Percentiles rank a stretch among this genome's conserved stretches.
Conservation (phyloP, 2,113 vertebrate species). For the Taurulus bubalis region DNA sequence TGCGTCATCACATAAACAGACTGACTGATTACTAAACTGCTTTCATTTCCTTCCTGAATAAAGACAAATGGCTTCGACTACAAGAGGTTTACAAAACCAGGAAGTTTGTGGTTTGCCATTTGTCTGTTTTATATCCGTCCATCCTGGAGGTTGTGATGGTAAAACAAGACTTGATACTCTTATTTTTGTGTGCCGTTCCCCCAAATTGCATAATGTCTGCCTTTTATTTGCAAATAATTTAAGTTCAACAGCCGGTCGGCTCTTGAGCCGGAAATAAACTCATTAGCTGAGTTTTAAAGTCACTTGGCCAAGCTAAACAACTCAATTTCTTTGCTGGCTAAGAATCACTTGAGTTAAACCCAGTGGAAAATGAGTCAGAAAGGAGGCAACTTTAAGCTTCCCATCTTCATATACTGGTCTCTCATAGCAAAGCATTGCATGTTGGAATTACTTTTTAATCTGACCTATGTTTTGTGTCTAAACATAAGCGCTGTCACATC, state of each 20-base stretch:
- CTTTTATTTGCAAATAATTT: conserved; percentile 36
- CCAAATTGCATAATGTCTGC: neutral
- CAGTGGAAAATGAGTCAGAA: neutral
- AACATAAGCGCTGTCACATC: conserved; percentile 14
- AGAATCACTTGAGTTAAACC: conserved; percentile 13
- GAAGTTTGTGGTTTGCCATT: conserved; percentile 51
- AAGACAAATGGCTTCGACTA: conserved; percentile 46
- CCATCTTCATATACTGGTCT: no score
- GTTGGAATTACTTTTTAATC: conserved; percentile 17
- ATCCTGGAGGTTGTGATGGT: neutral
- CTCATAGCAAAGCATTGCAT: neutral
- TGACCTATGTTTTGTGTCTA: conserved; percentile 15
- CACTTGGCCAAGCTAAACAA: conserved; percentile 33
- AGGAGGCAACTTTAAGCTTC: neutral
- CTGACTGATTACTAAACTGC: conserved; percentile 14
- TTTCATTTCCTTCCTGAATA: conserved; percentile 32
- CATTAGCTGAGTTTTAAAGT: conserved; percentile 42
- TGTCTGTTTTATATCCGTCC: conserved; percentile 51
- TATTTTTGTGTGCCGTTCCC: neutral
- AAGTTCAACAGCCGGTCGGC: conserved; percentile 23
- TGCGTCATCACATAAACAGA: conserved; percentile 1
- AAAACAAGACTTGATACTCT: neutral
- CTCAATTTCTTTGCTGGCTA: neutral
- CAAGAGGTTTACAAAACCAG: conserved; percentile 60
- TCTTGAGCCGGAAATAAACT: conserved; percentile 44